A percentile compares a stretch with the other conserved stretches of the same genome.
Conservation (phyloP, 2,797 vertebrate genomes). For the Tapirus indicus region DNA sequence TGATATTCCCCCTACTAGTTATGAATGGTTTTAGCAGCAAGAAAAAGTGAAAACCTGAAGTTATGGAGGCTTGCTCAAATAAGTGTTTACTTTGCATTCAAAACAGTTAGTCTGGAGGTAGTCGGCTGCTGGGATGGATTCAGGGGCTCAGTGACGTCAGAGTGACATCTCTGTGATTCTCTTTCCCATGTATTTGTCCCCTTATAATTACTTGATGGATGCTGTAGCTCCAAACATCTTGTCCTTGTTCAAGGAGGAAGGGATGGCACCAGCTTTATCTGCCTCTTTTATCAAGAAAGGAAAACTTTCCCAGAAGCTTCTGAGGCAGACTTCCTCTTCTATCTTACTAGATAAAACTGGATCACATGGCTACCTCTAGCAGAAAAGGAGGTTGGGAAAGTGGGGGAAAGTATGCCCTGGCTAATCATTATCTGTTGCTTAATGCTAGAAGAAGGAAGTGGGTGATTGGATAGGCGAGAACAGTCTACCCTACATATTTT, state of each 20-base stretch:
- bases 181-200: background rate
- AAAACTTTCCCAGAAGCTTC: constrained; percentile 5
- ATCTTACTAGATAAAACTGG: background rate
- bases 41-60: background rate
- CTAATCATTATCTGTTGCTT: background rate
- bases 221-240: background rate
- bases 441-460: background rate
- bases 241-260: background rate
- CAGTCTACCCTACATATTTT: background rate
- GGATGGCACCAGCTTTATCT: background rate
- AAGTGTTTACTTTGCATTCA: background rate
- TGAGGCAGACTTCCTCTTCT: background rate
- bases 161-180: background rate
- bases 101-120: background rate
- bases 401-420: background rate
- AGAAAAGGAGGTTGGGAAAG: background rate
- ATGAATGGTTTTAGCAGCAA: background rate
- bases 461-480: background rate
- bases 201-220: background rate
- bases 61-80: background rate
- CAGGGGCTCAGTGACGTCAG: background rate
- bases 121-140: background rate
- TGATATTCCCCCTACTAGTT: background rate
- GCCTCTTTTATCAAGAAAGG: background rate
- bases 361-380: background rate